These are phyloP conservation scores for Notamacropus eugenii DNA, from an alignment of 2,797 vertebrate species.

Conservation along the genomic window DNA sequence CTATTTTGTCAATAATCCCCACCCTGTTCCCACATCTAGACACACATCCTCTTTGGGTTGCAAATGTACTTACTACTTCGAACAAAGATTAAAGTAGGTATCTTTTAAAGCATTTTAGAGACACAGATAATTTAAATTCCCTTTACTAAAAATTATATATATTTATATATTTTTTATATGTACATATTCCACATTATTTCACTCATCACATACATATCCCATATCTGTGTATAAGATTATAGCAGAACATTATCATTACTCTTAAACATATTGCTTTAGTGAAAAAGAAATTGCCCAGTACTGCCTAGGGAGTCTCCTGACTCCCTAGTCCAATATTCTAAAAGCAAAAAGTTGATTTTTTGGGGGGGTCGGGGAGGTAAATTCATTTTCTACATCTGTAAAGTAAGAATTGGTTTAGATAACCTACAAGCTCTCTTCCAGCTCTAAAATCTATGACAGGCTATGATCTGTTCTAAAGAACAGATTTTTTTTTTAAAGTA, in stretches of 20 bases:
- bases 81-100: neutral
- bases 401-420: neutral
- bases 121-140: neutral
- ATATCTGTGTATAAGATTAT: neutral
- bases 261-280: neutral
- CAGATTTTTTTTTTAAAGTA: neutral
- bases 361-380: too few species aligned
- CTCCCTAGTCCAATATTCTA: neutral
- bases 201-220: neutral
- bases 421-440: neutral
- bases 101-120: neutral
- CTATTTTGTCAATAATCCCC: neutral
- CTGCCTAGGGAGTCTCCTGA: neutral
- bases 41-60: neutral
- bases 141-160: neutral
- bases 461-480: neutral
- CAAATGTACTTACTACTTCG: neutral
- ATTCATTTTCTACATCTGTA: neutral
- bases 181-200: neutral
- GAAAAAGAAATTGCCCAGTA: neutral
- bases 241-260: neutral
- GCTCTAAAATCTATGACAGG: neutral
- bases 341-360: neutral
- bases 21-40: neutral
- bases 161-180: neutral